These are phyloP conservation scores for Macrochelys suwanniensis DNA, from an alignment of 2,797 vertebrate species.

Conservation along the genomic window DNA sequence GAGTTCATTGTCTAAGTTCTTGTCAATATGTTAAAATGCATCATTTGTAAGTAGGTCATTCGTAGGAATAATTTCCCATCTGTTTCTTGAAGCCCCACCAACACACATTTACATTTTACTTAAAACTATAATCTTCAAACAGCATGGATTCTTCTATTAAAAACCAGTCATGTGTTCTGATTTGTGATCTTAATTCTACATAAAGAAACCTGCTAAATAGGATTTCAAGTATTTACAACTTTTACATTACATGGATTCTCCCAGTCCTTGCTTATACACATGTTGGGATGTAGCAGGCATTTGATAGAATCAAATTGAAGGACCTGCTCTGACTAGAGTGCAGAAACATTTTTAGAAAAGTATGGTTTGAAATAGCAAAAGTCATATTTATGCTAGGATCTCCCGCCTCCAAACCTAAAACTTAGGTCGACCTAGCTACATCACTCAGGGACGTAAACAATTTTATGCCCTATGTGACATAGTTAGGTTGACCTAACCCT, in stretches of 20 bases:
- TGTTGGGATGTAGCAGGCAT: too few relatives aligned
- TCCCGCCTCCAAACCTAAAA: not conserved
- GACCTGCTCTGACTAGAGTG: not conserved
- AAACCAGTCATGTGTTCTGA: not conserved
- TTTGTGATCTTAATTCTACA: not conserved
- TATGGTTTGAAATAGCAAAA: constrained; percentile 3
- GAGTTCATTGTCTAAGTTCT: not conserved
- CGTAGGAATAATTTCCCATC: not conserved
- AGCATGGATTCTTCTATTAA: not conserved
- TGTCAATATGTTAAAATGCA: not conserved
- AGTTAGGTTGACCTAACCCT: too few relatives aligned
- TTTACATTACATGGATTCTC: not conserved
- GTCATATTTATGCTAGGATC: constrained; percentile 40
- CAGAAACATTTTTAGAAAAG: not conserved
- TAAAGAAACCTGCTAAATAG: not conserved
- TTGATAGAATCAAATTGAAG: not conserved
- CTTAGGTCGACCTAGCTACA: too few relatives aligned
- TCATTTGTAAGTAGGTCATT: not conserved
- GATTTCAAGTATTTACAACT: not conserved
- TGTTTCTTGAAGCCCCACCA: not conserved
- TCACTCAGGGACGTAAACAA: too few relatives aligned
- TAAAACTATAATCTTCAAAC: not conserved
- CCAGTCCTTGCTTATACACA: too few relatives aligned
- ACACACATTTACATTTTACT: not conserved
- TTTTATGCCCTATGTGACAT: too few relatives aligned